Percentiles rank a stretch among this genome's conserved stretches.
Conservation (phyloP, 2,888 invertebrate genomes). For the Strigamia crassipes region DNA sequence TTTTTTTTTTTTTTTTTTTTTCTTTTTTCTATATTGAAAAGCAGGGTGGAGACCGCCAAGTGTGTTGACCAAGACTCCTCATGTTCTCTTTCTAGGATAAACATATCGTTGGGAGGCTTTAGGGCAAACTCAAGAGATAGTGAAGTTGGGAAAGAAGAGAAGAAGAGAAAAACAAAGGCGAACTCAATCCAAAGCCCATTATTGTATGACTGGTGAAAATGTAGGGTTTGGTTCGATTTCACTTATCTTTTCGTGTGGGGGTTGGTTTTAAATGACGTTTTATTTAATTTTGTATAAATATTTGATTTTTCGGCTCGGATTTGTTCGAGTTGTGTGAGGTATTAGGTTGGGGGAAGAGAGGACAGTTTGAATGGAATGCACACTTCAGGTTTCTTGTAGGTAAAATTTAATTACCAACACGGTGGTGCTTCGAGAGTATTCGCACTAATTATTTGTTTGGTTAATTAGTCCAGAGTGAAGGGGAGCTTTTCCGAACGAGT, state of each 20-base stretch:
- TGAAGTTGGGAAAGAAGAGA: not conserved
- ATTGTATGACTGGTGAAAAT: not conserved
- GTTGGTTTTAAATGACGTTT: no score
- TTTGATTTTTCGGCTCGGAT: no score
- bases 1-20: not conserved
- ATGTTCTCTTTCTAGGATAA: constrained; percentile 17
- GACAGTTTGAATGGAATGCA: constrained; percentile 1
- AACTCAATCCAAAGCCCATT: constrained; percentile 10
- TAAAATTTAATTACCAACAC: constrained; percentile 26
- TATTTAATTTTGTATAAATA: no score
- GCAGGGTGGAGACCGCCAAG: constrained; percentile 16
- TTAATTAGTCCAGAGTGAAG: constrained; percentile 26
- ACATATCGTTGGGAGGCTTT: constrained; percentile 5
- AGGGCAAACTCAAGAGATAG: constrained; percentile 4
- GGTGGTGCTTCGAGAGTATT: constrained; percentile 8
- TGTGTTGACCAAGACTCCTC: constrained; percentile 18
- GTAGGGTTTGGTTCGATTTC: not conserved
- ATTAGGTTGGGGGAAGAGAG: not conserved
- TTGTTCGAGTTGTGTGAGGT: no score
- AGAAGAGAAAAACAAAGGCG: constrained; percentile 13
- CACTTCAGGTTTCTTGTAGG: constrained; percentile 7
- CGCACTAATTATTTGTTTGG: constrained; percentile 30
- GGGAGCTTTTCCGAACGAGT: constrained; percentile 26
- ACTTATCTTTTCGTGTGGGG: not conserved
- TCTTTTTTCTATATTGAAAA: not conserved